Evolutionary conservation across 2,797 vertebrate species (phyloP).

Genomic region (Menidia menidia): DNA sequence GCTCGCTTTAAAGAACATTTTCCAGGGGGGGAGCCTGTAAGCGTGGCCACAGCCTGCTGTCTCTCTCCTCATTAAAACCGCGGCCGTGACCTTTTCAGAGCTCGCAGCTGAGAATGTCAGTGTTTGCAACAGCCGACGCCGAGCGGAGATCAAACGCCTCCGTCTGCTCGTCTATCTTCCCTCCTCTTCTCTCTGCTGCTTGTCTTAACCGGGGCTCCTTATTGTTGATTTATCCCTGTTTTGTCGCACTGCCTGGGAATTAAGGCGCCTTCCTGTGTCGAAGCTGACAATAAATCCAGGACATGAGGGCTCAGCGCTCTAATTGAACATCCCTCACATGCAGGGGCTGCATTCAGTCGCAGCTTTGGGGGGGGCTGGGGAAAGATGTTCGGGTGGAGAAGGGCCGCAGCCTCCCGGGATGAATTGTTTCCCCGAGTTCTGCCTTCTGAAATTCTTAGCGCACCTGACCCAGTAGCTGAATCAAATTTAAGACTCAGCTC

Average conservation of each 20-base stretch:
- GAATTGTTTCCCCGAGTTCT: slow-evolving; percentile 18
- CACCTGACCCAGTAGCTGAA: slow-evolving; percentile 2
- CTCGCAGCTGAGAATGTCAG: slow-evolving; percentile 49
- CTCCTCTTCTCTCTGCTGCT: not conserved
- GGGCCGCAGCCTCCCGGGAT: slow-evolving; percentile 11
- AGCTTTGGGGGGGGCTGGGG: slow-evolving; percentile 15
- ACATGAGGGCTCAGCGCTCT: slow-evolving; percentile 58
- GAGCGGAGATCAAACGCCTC: slow-evolving; percentile 6
- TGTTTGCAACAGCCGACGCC: slow-evolving; percentile 12
- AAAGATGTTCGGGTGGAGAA: not conserved
- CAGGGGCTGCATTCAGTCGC: slow-evolving; percentile 29
- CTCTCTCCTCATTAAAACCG: slow-evolving; percentile 53
- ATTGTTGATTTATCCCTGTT: slow-evolving; percentile 53
- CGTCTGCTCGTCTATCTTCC: slow-evolving; percentile 2
- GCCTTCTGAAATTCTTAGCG: slow-evolving; percentile 4
- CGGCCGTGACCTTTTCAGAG: slow-evolving; percentile 45
- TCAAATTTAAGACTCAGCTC: slow-evolving; percentile 22
- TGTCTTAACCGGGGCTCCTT: not conserved
- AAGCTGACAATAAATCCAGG: slow-evolving; percentile 70
- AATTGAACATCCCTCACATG: slow-evolving; percentile 58
- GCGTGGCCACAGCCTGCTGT: not conserved
- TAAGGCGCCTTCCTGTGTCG: slow-evolving; percentile 64
- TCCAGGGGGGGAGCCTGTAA: not conserved
- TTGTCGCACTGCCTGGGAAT: slow-evolving; percentile 63
- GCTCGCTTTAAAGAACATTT: not conserved